Conservation (phyloP, 2,113 vertebrate genomes). For the Thinocorus orbignyianus region DNA sequence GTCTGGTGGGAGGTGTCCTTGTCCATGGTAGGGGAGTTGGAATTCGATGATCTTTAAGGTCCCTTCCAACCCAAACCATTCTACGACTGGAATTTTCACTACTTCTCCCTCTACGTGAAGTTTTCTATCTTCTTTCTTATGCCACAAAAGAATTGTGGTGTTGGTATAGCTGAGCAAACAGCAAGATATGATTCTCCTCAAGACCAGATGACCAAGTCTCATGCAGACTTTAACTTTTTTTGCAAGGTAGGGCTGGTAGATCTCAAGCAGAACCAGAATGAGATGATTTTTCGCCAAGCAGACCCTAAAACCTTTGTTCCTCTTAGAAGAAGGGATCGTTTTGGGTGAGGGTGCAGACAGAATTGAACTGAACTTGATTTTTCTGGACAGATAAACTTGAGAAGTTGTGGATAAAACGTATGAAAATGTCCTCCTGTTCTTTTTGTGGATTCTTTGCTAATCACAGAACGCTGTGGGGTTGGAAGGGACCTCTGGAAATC, state of each 20-base stretch:
- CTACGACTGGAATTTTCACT: neutral
- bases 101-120: neutral
- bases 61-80: too few relatives aligned
- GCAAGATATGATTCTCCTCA: neutral
- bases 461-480: neutral
- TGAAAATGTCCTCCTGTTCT: neutral
- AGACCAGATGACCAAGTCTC: neutral
- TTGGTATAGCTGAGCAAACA: neutral
- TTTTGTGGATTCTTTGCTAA: neutral
- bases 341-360: neutral
- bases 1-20: too few relatives aligned
- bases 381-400: neutral
- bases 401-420: neutral
- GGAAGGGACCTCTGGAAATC: too few relatives aligned
- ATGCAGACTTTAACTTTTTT: neutral
- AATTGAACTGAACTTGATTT: neutral
- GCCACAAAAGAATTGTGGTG: neutral
- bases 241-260: neutral
- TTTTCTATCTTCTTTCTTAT: neutral
- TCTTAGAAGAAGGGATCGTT: neutral
- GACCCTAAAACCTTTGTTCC: neutral
- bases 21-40: too few relatives aligned
- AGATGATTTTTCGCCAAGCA: neutral
- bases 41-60: too few relatives aligned
- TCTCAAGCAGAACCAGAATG: neutral